Conservation (phyloP, 2,888 invertebrate genomes). For the Scotopteryx bipunctaria region DNA sequence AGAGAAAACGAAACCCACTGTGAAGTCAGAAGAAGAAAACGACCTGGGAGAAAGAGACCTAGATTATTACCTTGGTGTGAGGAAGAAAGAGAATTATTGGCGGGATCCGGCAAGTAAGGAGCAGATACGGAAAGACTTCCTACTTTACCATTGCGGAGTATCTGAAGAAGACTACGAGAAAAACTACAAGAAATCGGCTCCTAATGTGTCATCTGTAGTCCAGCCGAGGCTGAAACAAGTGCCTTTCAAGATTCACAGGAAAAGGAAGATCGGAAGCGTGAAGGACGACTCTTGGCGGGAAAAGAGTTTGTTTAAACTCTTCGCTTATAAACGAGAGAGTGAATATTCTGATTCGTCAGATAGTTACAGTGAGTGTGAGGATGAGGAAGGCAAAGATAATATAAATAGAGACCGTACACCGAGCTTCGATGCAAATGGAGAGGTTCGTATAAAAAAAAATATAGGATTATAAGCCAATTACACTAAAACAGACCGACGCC, state of each 20-base stretch:
- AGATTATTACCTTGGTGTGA: conserved; percentile 72
- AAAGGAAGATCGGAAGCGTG: conserved; percentile 51
- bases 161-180: conserved; percentile 71
- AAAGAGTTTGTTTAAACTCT: conserved; percentile 69
- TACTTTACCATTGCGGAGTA: conserved; percentile 71
- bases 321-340: conserved; percentile 64
- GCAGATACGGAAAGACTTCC: conserved; percentile 72
- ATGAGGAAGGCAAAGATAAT: conserved; percentile 41
- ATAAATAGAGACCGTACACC: conserved; percentile 18
- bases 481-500: too few species aligned
- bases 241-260: conserved; percentile 74
- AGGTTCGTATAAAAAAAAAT: conserved; percentile 16
- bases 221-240: conserved; percentile 71
- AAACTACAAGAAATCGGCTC: conserved; percentile 52
- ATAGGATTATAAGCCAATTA: not conserved
- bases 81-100: conserved; percentile 71
- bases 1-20: conserved; percentile 29
- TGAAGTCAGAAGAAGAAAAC: conserved; percentile 45
- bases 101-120: conserved; percentile 69
- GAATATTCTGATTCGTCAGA: conserved; percentile 67
- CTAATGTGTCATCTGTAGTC: conserved; percentile 48
- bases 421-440: conserved; percentile 22
- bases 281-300: conserved; percentile 73
- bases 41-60: conserved; percentile 69
- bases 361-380: conserved; percentile 76